Base-by-base conservation (phyloP, 2,888 invertebrate genomes). In the Bugulina stolonifera region DNA sequence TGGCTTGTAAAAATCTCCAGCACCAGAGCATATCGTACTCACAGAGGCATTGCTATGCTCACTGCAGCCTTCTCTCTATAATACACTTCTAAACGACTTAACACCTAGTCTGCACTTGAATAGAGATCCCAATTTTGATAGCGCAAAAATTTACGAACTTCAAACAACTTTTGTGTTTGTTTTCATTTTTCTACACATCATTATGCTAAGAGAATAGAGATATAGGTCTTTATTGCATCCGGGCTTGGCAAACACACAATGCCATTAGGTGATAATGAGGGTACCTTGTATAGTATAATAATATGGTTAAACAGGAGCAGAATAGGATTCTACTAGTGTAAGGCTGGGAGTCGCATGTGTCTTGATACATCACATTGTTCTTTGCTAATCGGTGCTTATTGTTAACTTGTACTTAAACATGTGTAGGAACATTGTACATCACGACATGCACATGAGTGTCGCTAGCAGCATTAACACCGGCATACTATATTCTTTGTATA, bases 151-250 rank as follows among this genome's bases (percentile, higher is more conserved):
- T 64, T 64, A 25, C 29, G 32, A 64, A 64, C 64, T 32, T 64
- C 64, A 64, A 64, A 64, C 32, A 64, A 64, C 64, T 64, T 32
- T 27, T 64, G 27, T 64, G 64, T 64, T 64, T 64, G 64, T 64
- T 64, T 64, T 34, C 32, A 32, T 22, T 14, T 64, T 64, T 64
- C 64, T 64, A 64, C 64, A 64, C 29, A 32, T 29, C 64, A 64
- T 64, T 64, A 64, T 64, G 64, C 27, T 64, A 25, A 18, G 29
- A 25, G 22, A 64, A 64, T 64, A 64, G 32, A 27, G 43, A 43
- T 3, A 43, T 43, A 43, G 10, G 3, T 18, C 43, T 43, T 43
- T 43, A 3, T 43, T 43, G 43, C 18, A 10, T 43, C 43, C 18
- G 18, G 43, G 3, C 18, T 43, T n/a, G n/a, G n/a, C n/a, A n/a